phyloP scores from a whole-genome alignment of 2,797 vertebrate genomes.

The Hydrocynus forskahlii region DNA sequence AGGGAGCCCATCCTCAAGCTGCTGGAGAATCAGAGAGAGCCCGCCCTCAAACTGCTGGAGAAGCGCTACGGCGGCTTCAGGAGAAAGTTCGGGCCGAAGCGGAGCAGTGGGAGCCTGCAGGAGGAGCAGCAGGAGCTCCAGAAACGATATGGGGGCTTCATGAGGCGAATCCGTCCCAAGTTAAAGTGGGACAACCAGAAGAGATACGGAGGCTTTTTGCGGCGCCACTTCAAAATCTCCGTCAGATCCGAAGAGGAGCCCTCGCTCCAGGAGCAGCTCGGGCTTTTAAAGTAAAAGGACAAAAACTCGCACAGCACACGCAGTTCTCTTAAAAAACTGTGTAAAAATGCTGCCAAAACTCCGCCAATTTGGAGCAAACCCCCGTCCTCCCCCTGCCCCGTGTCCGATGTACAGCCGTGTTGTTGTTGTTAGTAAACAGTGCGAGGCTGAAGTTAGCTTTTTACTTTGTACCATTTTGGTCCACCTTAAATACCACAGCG shows the following conservation, averaged over 20 bases:
- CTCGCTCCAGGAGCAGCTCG: conserved; percentile 75
- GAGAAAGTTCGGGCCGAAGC: conserved; percentile 86
- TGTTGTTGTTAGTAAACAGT: too few species aligned
- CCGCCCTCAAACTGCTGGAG: conserved; percentile 54
- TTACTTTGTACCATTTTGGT: too few species aligned
- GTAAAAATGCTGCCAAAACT: too few species aligned
- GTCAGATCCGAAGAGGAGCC: conserved; percentile 88
- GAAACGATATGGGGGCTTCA: conserved; percentile 95
- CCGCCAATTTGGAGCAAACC: too few species aligned
- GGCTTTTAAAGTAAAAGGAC: conserved; percentile 69
- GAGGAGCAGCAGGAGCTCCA: conserved; percentile 81
- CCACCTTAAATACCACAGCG: too few species aligned
- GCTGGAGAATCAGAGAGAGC: conserved; percentile 26
- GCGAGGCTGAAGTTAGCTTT: too few species aligned
- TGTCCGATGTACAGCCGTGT: too few species aligned
- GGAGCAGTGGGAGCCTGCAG: conserved; percentile 72
- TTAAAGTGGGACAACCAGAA: conserved; percentile 95
- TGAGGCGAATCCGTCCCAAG: conserved; percentile 93
- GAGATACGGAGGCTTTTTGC: conserved; percentile 92
- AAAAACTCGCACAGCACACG: conserved; percentile 57
- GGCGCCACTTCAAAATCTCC: conserved; percentile 92
- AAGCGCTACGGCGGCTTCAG: conserved; percentile 94
- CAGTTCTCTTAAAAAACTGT: too few species aligned
- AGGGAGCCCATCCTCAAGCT: conserved; percentile 72
- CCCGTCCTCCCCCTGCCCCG: too few species aligned